Conservation (phyloP, 2,797 vertebrate species). For the Petrocephalus schoutedeni region DNA sequence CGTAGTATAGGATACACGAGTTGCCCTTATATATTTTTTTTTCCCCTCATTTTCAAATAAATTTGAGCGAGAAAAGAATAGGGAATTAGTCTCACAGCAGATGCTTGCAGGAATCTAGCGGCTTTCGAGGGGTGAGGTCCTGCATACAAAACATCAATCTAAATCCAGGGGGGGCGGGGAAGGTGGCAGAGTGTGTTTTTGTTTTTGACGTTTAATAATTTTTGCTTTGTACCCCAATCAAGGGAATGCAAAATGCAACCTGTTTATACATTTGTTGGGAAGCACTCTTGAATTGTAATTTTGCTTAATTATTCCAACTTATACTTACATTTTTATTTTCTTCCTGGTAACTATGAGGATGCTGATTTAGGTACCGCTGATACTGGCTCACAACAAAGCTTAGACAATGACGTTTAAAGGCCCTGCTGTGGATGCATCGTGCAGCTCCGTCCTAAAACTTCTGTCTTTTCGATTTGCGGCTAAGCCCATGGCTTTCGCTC, state of each 20-base stretch:
- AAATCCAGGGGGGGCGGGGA: conserved; percentile 40
- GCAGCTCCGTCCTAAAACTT: background rate
- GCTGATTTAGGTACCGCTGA: background rate
- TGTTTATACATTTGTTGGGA: conserved; percentile 34
- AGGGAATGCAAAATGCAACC: conserved; percentile 45
- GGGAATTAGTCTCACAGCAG: background rate
- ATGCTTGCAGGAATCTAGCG: conserved; percentile 30
- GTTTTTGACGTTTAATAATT: conserved; percentile 48
- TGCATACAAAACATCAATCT: conserved; percentile 30
- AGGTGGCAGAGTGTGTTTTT: conserved; percentile 8
- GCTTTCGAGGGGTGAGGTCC: conserved; percentile 39
- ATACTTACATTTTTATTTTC: conserved; percentile 33
- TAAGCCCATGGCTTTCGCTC: background rate
- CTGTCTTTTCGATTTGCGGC: background rate
- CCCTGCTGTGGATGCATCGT: background rate
- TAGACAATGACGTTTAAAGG: background rate
- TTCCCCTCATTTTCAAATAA: conserved; percentile 15
- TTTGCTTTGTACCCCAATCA: conserved; percentile 55
- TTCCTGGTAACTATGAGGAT: background rate
- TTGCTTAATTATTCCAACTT: conserved; percentile 36
- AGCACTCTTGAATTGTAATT: conserved; percentile 39
- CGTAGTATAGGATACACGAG: conserved; percentile 25
- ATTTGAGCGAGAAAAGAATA: conserved; percentile 14
- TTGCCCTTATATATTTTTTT: conserved; percentile 27
- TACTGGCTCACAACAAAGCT: background rate